Conservation (phyloP, 2,797 vertebrate species). For the Echeneis naucrates region DNA sequence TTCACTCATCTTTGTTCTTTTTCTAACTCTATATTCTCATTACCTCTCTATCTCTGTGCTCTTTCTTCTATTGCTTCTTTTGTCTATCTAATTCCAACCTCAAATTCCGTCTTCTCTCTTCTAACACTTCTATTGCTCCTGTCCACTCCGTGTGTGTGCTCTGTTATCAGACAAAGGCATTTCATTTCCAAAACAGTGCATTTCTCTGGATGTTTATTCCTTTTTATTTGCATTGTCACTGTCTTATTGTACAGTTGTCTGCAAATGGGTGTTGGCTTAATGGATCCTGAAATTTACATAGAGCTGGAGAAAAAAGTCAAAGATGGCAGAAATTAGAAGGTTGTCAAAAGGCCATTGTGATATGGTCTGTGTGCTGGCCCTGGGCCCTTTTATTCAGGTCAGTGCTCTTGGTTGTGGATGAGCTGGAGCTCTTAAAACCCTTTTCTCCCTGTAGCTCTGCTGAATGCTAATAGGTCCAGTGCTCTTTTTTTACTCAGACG, state of each 20-base stretch:
- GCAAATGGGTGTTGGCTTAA: conserved; percentile 23
- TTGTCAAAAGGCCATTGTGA: conserved; percentile 59
- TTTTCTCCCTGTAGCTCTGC: conserved; percentile 50
- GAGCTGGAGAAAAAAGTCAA: conserved; percentile 40
- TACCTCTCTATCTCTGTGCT: conserved; percentile 45
- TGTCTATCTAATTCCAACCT: conserved; percentile 42
- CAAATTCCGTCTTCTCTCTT: conserved; percentile 26
- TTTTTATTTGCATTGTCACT: conserved; percentile 34
- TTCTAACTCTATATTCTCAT: neutral
- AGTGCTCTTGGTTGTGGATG: conserved; percentile 71
- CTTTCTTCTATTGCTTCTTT: conserved; percentile 34
- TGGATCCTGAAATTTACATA: conserved; percentile 41
- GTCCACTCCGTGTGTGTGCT: conserved; percentile 7
- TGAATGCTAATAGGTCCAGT: conserved; percentile 76
- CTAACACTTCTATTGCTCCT: conserved; percentile 19
- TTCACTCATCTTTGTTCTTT: neutral
- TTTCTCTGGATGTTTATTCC: conserved; percentile 23
- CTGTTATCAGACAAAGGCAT: conserved; percentile 48
- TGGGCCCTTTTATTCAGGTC: conserved; percentile 78
- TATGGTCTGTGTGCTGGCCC: conserved; percentile 53
- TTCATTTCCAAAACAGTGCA: conserved; percentile 36
- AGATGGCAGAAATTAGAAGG: conserved; percentile 42
- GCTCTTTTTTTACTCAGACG: conserved; percentile 46
- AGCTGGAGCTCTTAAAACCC: conserved; percentile 66
- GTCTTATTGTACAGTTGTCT: conserved; percentile 27